These are phyloP conservation scores for Podilymbus podiceps DNA, from an alignment of 2,113 vertebrate species.

Conservation along the genomic window DNA sequence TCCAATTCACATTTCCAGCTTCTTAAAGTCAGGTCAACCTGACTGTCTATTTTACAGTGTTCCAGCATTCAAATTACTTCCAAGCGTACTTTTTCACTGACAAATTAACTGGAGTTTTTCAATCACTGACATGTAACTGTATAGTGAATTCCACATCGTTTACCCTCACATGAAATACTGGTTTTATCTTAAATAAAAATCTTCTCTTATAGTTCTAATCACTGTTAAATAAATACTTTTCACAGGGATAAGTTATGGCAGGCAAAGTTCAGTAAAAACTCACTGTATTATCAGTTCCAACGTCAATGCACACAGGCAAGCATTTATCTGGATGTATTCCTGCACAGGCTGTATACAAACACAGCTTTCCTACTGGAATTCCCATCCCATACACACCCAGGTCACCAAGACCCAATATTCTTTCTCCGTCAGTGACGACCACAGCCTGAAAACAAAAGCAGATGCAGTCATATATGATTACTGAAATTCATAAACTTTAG, in stretches of 20 bases:
- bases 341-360: conserved; percentile 93
- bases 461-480: fast-evolving
- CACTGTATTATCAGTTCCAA: conserved; percentile 92
- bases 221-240: background rate
- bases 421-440: conserved; percentile 95
- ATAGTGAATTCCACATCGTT: background rate
- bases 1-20: background rate
- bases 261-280: background rate
- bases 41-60: background rate
- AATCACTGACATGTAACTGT: fast-evolving
- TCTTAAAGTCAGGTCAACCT: background rate
- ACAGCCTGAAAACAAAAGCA: conserved; percentile 82
- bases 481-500: background rate
- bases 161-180: background rate
- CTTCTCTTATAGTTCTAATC: fast-evolving
- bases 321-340: conserved; percentile 91
- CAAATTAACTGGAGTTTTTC: background rate
- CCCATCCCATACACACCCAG: conserved; percentile 97
- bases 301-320: conserved; percentile 93
- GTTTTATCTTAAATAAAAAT: background rate
- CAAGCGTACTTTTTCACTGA: background rate
- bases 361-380: conserved; percentile 95
- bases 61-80: background rate
- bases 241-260: background rate
- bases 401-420: conserved; percentile 94